Evolutionary conservation across 2,113 vertebrate species (phyloP).

Genomic region (Bubo blakistoni): DNA sequence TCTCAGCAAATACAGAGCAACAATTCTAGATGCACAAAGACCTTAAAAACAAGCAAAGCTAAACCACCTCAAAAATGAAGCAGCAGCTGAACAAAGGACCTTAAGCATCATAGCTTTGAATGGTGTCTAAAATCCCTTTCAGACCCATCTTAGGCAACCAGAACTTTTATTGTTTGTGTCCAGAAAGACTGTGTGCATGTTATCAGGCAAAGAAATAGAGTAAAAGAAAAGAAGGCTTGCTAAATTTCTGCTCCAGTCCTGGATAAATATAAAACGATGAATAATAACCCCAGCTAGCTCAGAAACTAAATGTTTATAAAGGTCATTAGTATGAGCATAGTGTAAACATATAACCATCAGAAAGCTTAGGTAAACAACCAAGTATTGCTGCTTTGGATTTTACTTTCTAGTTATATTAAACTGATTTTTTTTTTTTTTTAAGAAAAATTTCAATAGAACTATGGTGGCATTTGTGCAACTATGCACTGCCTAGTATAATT

Average conservation of each 20-base stretch:
- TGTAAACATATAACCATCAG: neutral
- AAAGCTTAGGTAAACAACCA: neutral
- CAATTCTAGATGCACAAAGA: neutral
- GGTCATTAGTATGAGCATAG: neutral
- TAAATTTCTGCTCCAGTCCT: neutral
- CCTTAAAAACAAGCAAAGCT: neutral
- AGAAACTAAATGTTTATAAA: neutral
- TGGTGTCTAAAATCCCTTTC: neutral
- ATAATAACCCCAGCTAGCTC: neutral
- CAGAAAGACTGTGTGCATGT: neutral
- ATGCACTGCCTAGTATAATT: constrained; percentile 1
- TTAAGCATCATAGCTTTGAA: neutral
- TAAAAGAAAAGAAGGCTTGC: neutral
- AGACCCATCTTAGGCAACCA: neutral
- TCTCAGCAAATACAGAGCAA: neutral
- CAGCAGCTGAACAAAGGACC: neutral
- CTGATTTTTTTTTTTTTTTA: neutral
- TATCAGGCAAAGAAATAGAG: neutral
- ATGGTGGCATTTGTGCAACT: constrained; percentile 55
- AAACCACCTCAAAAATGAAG: neutral
- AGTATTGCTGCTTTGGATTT: neutral
- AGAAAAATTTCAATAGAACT: neutral
- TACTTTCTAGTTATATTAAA: neutral
- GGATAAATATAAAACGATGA: neutral
- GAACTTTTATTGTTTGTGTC: neutral